Percentiles rank a stretch among this genome's conserved stretches.
Conservation (phyloP, 2,888 invertebrate genomes). For the Protonemura montana region DNA sequence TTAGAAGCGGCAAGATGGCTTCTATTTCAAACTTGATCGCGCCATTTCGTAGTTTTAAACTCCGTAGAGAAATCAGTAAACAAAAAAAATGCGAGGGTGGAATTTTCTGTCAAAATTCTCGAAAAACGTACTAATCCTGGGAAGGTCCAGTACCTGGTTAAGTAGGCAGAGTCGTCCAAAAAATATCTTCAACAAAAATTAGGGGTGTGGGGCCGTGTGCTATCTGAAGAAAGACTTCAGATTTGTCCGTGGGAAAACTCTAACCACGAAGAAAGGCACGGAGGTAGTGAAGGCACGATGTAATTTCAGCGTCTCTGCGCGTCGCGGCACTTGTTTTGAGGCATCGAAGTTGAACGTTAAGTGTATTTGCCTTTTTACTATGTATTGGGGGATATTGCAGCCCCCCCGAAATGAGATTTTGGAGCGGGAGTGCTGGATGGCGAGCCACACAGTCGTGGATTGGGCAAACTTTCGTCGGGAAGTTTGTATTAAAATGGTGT, state of each 20-base stretch:
- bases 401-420: background rate
- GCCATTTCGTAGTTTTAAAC: too few species aligned
- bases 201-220: conserved; percentile 2
- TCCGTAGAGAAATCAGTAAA: too few species aligned
- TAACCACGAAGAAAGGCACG: background rate
- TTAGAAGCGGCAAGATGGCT: too few species aligned
- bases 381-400: background rate
- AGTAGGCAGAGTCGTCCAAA: too few species aligned
- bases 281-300: background rate
- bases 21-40: too few species aligned
- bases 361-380: background rate
- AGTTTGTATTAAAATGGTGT: background rate
- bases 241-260: too few species aligned
- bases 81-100: too few species aligned
- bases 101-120: too few species aligned
- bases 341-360: background rate
- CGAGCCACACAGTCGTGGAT: background rate
- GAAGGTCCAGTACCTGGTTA: too few species aligned
- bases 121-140: too few species aligned
- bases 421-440: background rate
- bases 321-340: too few species aligned
- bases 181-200: too few species aligned
- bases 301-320: background rate
- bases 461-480: background rate
- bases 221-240: background rate